Evolutionary conservation across 2,113 vertebrate genomes (phyloP).

Genomic region (Rhegmatorhina hoffmannsi): DNA sequence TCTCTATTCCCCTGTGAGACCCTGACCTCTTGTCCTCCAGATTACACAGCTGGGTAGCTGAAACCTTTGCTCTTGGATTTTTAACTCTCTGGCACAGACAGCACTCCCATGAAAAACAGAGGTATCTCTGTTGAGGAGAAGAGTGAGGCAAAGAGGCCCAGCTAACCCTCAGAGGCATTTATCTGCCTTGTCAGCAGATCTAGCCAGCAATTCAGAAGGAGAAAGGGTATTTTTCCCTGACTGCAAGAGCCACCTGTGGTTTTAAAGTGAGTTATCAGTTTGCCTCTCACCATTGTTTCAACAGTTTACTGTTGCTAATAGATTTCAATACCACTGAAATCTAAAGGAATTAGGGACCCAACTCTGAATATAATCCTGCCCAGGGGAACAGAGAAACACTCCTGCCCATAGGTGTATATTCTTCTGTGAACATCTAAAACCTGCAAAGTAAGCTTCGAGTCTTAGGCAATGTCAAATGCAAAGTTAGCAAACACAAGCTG

Average conservation of each 20-base stretch:
- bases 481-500: not conserved
- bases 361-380: not conserved
- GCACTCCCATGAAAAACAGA: not conserved
- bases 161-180: not conserved
- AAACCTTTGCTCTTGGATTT: conserved; percentile 1
- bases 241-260: not conserved
- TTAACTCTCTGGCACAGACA: not conserved
- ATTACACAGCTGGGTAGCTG: not conserved
- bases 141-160: not conserved
- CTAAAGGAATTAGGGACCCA: not conserved
- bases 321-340: not conserved
- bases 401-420: not conserved
- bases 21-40: conserved; percentile 6
- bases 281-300: not conserved
- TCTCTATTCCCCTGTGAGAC: not conserved
- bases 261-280: conserved; percentile 7
- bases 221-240: not conserved
- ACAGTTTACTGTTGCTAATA: not conserved
- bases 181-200: conserved; percentile 5
- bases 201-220: not conserved
- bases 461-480: not conserved
- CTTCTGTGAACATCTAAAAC: not conserved
- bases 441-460: not conserved
- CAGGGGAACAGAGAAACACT: not conserved
- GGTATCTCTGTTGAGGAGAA: not conserved